phyloP scores from a whole-genome alignment of 2,888 invertebrate species.

The Volucella inflata region DNA sequence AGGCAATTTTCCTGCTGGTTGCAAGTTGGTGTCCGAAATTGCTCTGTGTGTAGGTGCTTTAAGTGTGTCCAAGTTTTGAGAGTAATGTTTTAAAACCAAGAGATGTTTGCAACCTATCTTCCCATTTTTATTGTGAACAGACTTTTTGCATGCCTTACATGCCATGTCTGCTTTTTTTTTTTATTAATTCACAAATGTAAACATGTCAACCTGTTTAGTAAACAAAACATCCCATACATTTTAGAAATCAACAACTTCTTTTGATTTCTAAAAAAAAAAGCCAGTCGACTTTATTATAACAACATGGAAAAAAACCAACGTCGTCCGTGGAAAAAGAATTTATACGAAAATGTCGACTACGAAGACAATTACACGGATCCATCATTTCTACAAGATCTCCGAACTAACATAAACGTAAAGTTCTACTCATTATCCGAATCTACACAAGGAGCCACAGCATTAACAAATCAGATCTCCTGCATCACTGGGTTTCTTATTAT shows the following conservation, averaged over 20 bases:
- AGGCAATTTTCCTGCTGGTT: too few species aligned
- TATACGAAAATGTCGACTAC: conserved; percentile 93
- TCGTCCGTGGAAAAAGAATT: conserved; percentile 91
- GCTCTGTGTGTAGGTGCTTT: too few species aligned
- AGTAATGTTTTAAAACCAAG: too few species aligned
- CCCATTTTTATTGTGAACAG: conserved; percentile 16
- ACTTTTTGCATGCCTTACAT: background rate
- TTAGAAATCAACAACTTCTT: background rate
- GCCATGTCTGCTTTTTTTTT: background rate
- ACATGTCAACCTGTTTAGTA: conserved; percentile 17
- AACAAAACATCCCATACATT: conserved; percentile 28
- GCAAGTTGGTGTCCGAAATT: too few species aligned
- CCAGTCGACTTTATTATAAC: background rate
- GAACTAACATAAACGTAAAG: conserved; percentile 92
- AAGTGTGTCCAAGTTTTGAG: too few species aligned
- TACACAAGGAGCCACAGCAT: conserved; percentile 89
- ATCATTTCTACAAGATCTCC: conserved; percentile 92
- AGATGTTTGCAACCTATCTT: too few species aligned
- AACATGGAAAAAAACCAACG: conserved; percentile 61
- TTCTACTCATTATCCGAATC: conserved; percentile 89
- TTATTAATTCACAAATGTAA: background rate
- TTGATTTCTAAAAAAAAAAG: background rate
- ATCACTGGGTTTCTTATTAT: conserved; percentile 89
- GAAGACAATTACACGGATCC: conserved; percentile 97
- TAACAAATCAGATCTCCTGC: conserved; percentile 92